phyloP scores from a whole-genome alignment of 1,140 invertebrate genomes.

The Catajapyx aquilonaris region DNA sequence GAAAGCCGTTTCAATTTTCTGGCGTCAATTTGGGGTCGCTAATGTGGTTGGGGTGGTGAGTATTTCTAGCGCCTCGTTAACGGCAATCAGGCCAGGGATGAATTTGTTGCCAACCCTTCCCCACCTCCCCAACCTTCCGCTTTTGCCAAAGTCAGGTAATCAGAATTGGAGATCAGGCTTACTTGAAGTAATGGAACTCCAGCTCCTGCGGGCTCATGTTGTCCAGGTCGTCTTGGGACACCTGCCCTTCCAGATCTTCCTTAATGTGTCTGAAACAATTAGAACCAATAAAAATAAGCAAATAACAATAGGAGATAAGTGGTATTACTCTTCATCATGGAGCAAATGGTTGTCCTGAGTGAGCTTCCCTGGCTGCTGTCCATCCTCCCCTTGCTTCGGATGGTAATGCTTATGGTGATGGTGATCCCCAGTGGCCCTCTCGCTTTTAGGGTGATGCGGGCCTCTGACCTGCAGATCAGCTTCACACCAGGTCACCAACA shows the following conservation, averaged over 20 bases:
- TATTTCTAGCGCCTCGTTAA: no score
- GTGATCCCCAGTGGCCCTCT: slow-evolving; percentile 18
- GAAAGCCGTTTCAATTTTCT: neutral
- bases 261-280: slow-evolving; percentile 36
- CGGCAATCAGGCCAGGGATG: no score
- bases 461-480: no score
- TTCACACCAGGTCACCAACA: no score
- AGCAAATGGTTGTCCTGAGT: slow-evolving; percentile 40
- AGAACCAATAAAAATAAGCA: no score
- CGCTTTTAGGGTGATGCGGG: slow-evolving; percentile 47
- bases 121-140: no score
- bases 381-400: slow-evolving; percentile 21
- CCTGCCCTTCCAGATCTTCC: slow-evolving; percentile 39
- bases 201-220: slow-evolving; percentile 49
- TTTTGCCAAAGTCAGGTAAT: no score
- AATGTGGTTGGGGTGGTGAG: no score
- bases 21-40: no score
- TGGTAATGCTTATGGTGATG: slow-evolving; percentile 35
- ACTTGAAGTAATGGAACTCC: slow-evolving; percentile 43
- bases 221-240: slow-evolving; percentile 29
- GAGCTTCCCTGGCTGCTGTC: slow-evolving; percentile 28
- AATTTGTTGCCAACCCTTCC: no score
- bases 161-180: no score
- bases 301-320: no score
- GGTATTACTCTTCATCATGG: slow-evolving; percentile 45